Evolutionary conservation across 2,113 vertebrate genomes (phyloP).

Genomic region (Antechinus stuartii): DNA sequence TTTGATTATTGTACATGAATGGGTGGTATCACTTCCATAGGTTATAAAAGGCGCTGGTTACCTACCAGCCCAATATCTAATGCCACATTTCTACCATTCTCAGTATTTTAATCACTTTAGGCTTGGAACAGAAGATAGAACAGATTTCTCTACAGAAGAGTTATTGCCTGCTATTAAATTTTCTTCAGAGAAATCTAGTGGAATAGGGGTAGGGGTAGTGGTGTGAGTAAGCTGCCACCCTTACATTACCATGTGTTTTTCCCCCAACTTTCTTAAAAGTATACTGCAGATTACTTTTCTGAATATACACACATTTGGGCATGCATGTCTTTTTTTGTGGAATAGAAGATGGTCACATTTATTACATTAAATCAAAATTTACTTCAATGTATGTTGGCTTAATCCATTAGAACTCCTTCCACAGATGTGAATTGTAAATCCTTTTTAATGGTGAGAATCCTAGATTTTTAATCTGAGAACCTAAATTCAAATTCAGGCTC

Average conservation of each 20-base stretch:
- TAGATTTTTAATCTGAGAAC: background rate
- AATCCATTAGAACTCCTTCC: background rate
- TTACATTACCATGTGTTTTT: background rate
- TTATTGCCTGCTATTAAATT: background rate
- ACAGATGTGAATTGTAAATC: background rate
- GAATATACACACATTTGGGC: background rate
- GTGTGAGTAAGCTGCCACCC: background rate
- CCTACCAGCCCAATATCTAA: background rate
- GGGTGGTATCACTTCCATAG: background rate
- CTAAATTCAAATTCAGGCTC: background rate
- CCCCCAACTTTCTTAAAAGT: background rate
- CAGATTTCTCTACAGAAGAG: background rate
- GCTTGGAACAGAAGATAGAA: background rate
- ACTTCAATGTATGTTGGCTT: background rate
- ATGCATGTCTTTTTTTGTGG: background rate
- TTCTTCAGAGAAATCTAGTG: background rate
- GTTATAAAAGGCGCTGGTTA: background rate
- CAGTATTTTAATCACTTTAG: background rate
- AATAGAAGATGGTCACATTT: background rate
- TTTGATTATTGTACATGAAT: background rate
- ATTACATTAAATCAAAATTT: background rate
- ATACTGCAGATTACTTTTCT: background rate
- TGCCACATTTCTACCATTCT: background rate
- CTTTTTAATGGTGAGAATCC: background rate
- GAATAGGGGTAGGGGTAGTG: background rate